phyloP scores from a whole-genome alignment of 2,888 invertebrate genomes.

The Eupelmus urozonus region DNA sequence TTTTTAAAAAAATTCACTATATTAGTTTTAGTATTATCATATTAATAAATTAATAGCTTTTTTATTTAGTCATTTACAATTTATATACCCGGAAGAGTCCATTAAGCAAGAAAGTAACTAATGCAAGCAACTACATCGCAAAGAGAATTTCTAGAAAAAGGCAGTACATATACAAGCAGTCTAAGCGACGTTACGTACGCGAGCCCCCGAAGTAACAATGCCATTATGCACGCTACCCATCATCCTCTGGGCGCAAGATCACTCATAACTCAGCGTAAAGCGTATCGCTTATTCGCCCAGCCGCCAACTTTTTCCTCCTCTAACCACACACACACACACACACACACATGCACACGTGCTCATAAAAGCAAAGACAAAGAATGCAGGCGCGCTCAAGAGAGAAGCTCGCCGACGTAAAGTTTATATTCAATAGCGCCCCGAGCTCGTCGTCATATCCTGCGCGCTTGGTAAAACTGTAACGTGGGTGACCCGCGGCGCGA shows the following conservation, averaged over 20 bases:
- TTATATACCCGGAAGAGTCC: too few relatives aligned
- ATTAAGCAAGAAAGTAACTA: too few relatives aligned
- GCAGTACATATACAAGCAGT: too few relatives aligned
- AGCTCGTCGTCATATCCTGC: neutral
- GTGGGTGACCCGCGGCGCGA: slow-evolving; percentile 3
- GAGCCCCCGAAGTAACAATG: slow-evolving; percentile 6
- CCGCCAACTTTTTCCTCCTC: neutral
- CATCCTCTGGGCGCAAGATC: slow-evolving; percentile 1
- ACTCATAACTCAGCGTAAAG: slow-evolving; percentile 3
- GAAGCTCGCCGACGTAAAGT: too few relatives aligned
- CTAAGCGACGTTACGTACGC: neutral
- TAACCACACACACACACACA: neutral
- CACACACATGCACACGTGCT: too few relatives aligned
- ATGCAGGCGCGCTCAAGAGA: neutral
- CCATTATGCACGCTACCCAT: slow-evolving; percentile 4
- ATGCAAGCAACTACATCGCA: too few relatives aligned
- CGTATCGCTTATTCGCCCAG: neutral
- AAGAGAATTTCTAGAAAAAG: too few relatives aligned
- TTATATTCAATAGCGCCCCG: neutral
- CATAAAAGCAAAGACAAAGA: too few relatives aligned
- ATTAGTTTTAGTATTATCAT: too few relatives aligned
- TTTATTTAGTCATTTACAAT: too few relatives aligned
- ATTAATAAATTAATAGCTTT: too few relatives aligned
- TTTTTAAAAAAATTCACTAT: too few relatives aligned
- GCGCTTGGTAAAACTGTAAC: slow-evolving; percentile 29